A percentile compares a stretch with the other conserved stretches of the same genome.
These are phyloP conservation scores for Anniella stebbinsi DNA, from an alignment of 2,797 vertebrate genomes.

Conservation along the genomic window DNA sequence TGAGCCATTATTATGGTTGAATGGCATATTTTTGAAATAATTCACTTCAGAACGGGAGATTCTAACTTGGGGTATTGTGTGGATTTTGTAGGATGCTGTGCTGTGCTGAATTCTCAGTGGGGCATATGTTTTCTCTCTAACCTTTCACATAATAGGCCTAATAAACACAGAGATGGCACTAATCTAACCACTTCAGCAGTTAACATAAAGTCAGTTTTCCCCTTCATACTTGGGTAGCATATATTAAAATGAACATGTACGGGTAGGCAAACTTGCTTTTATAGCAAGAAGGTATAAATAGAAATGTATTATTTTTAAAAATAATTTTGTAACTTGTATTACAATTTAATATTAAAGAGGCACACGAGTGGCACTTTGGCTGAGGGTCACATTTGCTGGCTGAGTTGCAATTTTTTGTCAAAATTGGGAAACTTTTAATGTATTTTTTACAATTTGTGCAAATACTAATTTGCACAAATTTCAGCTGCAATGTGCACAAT, in stretches of 20 bases:
- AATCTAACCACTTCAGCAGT: constrained; percentile 10
- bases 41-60: neutral
- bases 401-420: too few relatives aligned
- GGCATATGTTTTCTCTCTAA: constrained; percentile 2
- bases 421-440: too few relatives aligned
- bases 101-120: constrained; percentile 5
- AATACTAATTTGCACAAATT: too few relatives aligned
- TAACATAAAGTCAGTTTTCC: neutral
- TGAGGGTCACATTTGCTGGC: too few relatives aligned
- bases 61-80: constrained; percentile 22
- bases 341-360: neutral
- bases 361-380: too few relatives aligned
- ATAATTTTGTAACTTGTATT: neutral
- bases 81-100: constrained; percentile 18
- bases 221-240: neutral
- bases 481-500: too few relatives aligned
- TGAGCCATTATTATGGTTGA: constrained; percentile 3
- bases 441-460: too few relatives aligned
- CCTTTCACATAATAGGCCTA: constrained; percentile 18
- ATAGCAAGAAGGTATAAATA: neutral
- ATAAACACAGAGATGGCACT: constrained; percentile 18
- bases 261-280: neutral
- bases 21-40: constrained; percentile 33
- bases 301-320: neutral
- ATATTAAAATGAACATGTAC: constrained; percentile 3